Evolutionary conservation across 2,888 invertebrate species (phyloP).

Genomic region (Limenitis camilla): DNA sequence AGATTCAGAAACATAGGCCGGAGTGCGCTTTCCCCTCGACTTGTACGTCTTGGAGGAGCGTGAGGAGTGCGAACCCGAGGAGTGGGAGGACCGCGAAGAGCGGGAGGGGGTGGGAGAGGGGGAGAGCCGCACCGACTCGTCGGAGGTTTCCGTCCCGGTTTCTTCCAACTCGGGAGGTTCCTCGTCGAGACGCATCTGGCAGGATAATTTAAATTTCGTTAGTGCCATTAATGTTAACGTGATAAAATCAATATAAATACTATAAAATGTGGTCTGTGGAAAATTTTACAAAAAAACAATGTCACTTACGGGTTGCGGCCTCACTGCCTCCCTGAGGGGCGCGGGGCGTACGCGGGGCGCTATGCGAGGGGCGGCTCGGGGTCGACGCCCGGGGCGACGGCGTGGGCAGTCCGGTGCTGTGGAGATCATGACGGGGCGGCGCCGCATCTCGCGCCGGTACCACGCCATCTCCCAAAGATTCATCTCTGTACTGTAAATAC

Average conservation of each 20-base stretch:
- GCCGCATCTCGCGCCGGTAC: slow-evolving; percentile 85
- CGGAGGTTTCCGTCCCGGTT: slow-evolving; percentile 42
- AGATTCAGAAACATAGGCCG: slow-evolving; percentile 24
- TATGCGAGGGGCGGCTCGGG: slow-evolving; percentile 20
- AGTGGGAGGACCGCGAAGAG: slow-evolving; percentile 21
- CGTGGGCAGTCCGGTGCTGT: slow-evolving; percentile 59
- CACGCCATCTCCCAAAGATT: slow-evolving; percentile 76
- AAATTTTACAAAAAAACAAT: background rate
- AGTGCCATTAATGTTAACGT: background rate
- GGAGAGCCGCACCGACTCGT: slow-evolving; percentile 47
- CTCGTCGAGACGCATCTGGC: slow-evolving; percentile 24
- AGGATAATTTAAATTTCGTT: background rate
- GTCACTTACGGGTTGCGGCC: background rate
- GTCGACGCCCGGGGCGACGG: slow-evolving; percentile 29
- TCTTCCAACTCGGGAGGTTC: slow-evolving; percentile 32
- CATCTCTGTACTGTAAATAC: slow-evolving; percentile 54
- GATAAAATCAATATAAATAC: background rate
- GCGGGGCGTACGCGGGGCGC: slow-evolving; percentile 14
- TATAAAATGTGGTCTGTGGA: background rate
- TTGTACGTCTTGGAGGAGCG: slow-evolving; percentile 17
- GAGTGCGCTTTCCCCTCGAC: slow-evolving; percentile 19
- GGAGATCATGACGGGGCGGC: slow-evolving; percentile 81
- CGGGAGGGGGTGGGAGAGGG: slow-evolving; percentile 26
- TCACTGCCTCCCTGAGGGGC: slow-evolving; percentile 14
- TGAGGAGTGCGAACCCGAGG: slow-evolving; percentile 21